Percentiles rank a stretch among this genome's conserved stretches.
phyloP scores from a whole-genome alignment of 2,797 vertebrate species.

The Antennarius maculatus region DNA sequence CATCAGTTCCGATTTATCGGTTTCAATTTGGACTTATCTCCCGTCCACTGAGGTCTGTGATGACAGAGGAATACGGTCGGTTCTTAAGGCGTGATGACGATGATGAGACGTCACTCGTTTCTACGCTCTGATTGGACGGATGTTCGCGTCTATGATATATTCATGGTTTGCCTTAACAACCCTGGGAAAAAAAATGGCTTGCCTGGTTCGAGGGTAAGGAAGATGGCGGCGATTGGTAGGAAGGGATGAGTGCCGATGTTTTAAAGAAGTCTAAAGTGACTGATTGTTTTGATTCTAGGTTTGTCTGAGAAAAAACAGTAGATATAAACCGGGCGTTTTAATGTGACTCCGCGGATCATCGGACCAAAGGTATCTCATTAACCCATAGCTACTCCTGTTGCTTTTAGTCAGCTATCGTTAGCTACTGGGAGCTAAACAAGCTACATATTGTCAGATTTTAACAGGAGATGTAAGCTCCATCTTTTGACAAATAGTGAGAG shows the following conservation, averaged over 20 bases:
- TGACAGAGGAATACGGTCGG: no score
- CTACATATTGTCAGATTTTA: conserved; percentile 24
- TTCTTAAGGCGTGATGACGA: no score
- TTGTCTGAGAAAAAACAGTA: neutral
- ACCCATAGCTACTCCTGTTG: neutral
- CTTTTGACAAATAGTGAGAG: neutral
- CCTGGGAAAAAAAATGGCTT: neutral
- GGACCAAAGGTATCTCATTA: conserved; percentile 48
- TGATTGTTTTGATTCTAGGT: conserved; percentile 12
- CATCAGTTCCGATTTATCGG: no score
- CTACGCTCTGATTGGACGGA: neutral
- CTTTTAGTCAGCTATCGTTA: conserved; percentile 16
- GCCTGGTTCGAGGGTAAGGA: conserved; percentile 59
- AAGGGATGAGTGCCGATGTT: conserved; percentile 65
- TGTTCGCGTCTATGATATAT: neutral
- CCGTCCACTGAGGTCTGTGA: no score
- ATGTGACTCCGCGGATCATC: neutral
- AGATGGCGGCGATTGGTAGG: conserved; percentile 81
- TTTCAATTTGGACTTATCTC: no score
- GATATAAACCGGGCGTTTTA: conserved; percentile 2
- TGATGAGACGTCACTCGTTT: neutral
- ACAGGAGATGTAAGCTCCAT: neutral
- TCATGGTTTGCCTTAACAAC: neutral
- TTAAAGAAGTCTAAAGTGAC: conserved; percentile 44
- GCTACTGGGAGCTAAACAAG: conserved; percentile 40